These are phyloP conservation scores for Calliphora vicina DNA, from an alignment of 1,140 invertebrate species.

Conservation along the genomic window DNA sequence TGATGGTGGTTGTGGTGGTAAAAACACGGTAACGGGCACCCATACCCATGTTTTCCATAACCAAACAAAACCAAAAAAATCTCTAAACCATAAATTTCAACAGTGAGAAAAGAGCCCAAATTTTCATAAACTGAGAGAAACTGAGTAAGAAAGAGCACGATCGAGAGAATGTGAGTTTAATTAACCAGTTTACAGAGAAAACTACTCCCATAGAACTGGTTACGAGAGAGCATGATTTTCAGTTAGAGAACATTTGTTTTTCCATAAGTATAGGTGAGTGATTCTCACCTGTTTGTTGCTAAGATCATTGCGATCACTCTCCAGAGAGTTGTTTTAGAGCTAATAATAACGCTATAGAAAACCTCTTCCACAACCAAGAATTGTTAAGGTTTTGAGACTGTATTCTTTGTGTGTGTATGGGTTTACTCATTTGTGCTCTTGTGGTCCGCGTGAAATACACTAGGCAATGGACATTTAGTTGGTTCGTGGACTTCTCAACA, in stretches of 20 bases:
- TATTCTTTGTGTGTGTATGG: background rate
- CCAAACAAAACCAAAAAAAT: background rate
- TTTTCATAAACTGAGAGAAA: background rate
- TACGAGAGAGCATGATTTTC: background rate
- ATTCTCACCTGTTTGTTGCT: background rate
- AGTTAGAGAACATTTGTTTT: background rate
- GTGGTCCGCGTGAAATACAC: conserved; percentile 61
- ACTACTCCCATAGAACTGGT: background rate
- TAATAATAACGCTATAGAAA: too few relatives aligned
- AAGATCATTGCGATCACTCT: background rate
- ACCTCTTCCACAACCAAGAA: background rate
- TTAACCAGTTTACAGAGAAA: background rate
- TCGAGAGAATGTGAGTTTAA: background rate
- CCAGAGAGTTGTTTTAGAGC: background rate
- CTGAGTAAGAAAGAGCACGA: background rate
- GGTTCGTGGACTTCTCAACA: conserved; percentile 63
- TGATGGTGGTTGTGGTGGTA: background rate
- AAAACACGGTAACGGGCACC: background rate
- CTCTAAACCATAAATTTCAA: background rate
- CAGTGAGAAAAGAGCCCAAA: background rate
- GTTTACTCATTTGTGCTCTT: conserved; percentile 35
- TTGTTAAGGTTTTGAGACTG: background rate
- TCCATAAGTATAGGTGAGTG: background rate
- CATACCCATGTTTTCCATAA: background rate
- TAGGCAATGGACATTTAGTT: conserved; percentile 63